Conservation (phyloP, 1,140 invertebrate genomes). For the Anastrepha obliqua region DNA sequence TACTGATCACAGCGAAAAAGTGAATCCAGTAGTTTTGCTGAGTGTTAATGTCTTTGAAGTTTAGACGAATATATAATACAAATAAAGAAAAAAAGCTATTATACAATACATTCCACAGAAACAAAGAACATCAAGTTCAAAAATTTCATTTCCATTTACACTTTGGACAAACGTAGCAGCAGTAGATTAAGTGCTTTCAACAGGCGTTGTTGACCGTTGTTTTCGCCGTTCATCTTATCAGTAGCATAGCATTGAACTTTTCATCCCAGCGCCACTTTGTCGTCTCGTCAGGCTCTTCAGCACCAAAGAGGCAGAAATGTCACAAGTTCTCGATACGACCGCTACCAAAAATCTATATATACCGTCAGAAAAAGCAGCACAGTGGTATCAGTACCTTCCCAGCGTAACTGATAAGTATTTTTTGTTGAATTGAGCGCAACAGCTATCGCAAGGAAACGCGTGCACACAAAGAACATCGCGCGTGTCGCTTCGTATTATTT, state of each 20-base stretch:
- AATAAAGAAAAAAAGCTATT: neutral
- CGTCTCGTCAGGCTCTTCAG: neutral
- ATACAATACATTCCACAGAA: conserved; percentile 1
- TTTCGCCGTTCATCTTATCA: conserved; percentile 7
- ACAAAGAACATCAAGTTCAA: conserved; percentile 43
- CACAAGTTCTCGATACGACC: neutral
- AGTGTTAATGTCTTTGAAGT: neutral
- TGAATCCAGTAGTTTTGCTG: neutral
- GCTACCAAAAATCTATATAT: conserved; percentile 12
- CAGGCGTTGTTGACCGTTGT: neutral
- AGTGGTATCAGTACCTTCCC: neutral
- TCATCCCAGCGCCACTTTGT: conserved; percentile 10
- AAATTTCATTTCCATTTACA: conserved; percentile 13
- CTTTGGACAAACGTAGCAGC: neutral
- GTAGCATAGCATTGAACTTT: conserved; percentile 42
- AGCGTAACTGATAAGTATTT: conserved; percentile 10
- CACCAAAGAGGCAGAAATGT: neutral
- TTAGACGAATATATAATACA: neutral
- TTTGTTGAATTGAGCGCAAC: neutral
- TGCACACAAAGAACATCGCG: conserved; percentile 1
- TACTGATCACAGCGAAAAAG: neutral
- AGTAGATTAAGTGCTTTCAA: conserved; percentile 8
- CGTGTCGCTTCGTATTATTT: neutral
- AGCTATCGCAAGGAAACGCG: conserved; percentile 1
- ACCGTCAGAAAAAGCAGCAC: neutral